These are phyloP conservation scores for Pollimyrus isidori DNA, from an alignment of 2,113 vertebrate genomes.

Conservation along the genomic window DNA sequence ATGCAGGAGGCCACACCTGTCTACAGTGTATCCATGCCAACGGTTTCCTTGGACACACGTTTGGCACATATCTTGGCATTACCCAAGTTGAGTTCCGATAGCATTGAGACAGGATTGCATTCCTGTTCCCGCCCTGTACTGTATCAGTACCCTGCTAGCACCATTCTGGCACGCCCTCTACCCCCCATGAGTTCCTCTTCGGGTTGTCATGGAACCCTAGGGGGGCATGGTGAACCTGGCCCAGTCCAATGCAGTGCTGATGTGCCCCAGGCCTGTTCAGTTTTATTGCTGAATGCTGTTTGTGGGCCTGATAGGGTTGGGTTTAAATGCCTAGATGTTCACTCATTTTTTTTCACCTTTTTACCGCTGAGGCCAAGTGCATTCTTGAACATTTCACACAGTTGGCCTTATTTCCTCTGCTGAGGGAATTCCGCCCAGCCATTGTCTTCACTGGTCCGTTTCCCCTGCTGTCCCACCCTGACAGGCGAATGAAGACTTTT, in stretches of 20 bases:
- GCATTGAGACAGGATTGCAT: neutral
- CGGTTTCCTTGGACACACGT: neutral
- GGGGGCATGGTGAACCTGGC: neutral
- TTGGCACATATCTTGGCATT: neutral
- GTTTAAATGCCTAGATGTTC: neutral
- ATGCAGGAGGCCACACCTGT: too few relatives aligned
- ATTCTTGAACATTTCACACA: neutral
- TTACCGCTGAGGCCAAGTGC: neutral
- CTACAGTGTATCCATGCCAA: neutral
- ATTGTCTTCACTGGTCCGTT: neutral
- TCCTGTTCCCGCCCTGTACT: neutral
- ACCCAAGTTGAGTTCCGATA: neutral
- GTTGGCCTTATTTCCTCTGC: neutral
- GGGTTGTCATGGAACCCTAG: neutral
- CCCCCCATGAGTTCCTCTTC: neutral
- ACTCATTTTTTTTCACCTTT: neutral
- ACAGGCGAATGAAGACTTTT: neutral
- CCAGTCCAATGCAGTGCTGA: neutral
- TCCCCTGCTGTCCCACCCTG: neutral
- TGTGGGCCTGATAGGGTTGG: neutral
- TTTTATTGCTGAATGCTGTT: neutral
- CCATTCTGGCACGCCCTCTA: neutral
- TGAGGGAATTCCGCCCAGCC: neutral
- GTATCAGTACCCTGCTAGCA: conserved; percentile 2
- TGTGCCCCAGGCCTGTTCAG: neutral